Evolutionary conservation across 2,888 invertebrate species (phyloP).

Genomic region (Meteorus cinctellus): DNA sequence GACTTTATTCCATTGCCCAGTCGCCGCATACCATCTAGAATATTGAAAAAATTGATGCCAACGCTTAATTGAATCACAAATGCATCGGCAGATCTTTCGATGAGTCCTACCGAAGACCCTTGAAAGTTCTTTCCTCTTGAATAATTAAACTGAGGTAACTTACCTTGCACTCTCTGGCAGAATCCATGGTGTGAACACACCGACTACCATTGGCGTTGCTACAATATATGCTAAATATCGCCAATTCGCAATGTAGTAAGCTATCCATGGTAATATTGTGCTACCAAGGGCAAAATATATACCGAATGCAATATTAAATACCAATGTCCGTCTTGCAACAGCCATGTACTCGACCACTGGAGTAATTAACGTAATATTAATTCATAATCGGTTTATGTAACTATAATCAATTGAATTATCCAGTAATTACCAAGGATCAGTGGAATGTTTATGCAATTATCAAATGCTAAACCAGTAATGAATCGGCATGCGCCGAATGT

Average conservation of each 20-base stretch:
- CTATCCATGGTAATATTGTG: conserved; percentile 75
- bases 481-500: conserved; percentile 74
- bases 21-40: conserved; percentile 75
- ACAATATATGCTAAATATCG: conserved; percentile 72
- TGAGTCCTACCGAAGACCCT: too few species aligned
- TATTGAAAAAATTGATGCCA: not conserved
- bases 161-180: conserved; percentile 76
- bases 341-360: conserved; percentile 75
- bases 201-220: conserved; percentile 72
- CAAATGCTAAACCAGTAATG: conserved; percentile 75
- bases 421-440: conserved; percentile 74
- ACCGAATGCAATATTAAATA: conserved; percentile 75
- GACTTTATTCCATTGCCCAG: conserved; percentile 73
- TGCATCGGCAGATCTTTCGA: too few species aligned
- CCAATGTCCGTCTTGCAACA: conserved; percentile 74
- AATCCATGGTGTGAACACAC: conserved; percentile 73
- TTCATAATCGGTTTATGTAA: conserved; percentile 24
- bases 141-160: conserved; percentile 35
- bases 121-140: too few species aligned
- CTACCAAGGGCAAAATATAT: conserved; percentile 75
- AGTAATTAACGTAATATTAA: conserved; percentile 36
- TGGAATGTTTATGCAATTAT: conserved; percentile 76
- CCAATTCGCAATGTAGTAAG: conserved; percentile 75
- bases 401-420: conserved; percentile 15
- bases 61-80: too few species aligned